Base-by-base conservation (phyloP, 2,888 invertebrate genomes). In the Notodonta ziczac region DNA sequence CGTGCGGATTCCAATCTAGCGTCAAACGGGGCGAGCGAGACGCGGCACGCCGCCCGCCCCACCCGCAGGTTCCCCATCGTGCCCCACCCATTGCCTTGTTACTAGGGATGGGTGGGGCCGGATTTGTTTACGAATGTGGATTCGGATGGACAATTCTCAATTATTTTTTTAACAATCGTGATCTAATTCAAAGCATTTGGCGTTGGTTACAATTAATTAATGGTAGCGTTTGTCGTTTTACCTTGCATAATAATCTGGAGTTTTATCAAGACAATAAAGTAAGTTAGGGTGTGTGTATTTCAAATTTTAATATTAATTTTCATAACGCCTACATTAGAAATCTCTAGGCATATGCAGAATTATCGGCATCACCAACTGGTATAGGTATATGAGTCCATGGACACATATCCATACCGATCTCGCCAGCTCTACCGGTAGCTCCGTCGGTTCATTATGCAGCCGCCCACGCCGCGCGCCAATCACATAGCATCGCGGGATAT, bases 381-480 rank as follows among this genome's bases (percentile, higher is more conserved):
- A n/a, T 51, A 9, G 32, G 24, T 13, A 32, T 24, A 53, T 32
- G 8, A 0, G 54, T 54, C 24, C 9, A 9, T 35, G 54, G 39
- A 54, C 35, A 54, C 54, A 32, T 52, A 62, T 71, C 62, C 74
- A 44, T 24, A 16, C 44, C 12, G 39, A 39, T 12, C 5, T 32
- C 44, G 6, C 24, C 44, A 44, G 2, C 56, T 42, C 55, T 48
- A 48, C 81, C 73, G 67, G 70, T 2, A 24, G 24, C 81, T 76
- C 73, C 72, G 77, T 72, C 80, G 87, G 88, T 89, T 91, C 92
- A 92, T 93, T 92, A 92, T 92, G 91, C 92, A 90, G 86, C 88
- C 89, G 84, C 90, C 90, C 89, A 86, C 88, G 83, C 86, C 85
- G 81, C 87, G 89, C 89, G 90, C 91, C 92, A 90, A 91, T 92